Evolutionary conservation across 2,888 invertebrate genomes (phyloP).

Genomic region (Sepioteuthis lessoniana): DNA sequence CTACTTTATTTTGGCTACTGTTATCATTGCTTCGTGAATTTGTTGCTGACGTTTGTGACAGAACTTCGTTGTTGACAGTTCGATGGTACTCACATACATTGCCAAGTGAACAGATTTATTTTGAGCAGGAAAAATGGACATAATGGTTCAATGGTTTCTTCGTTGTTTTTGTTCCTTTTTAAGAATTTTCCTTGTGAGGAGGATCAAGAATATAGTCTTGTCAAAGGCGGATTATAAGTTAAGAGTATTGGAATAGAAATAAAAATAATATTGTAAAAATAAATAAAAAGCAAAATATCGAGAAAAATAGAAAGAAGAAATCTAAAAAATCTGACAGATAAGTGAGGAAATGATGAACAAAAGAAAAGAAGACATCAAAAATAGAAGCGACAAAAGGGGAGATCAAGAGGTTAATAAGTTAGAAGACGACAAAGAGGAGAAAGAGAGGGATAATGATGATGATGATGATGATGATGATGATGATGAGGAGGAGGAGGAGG

Average conservation of each 20-base stretch:
- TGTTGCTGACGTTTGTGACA: neutral
- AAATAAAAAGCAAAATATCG: too few species aligned
- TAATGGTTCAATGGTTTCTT: neutral
- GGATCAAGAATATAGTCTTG: neutral
- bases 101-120: neutral
- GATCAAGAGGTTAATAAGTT: too few species aligned
- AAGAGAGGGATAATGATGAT: too few species aligned
- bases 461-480: too few species aligned
- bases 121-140: neutral
- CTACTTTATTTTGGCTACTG: neutral
- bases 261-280: too few species aligned
- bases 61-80: constrained; percentile 24
- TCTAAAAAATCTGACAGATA: too few species aligned
- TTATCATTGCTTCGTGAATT: neutral
- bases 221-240: neutral
- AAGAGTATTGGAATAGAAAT: constrained; percentile 10
- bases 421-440: too few species aligned
- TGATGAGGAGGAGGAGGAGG: too few species aligned
- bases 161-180: neutral
- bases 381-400: too few species aligned
- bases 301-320: too few species aligned
- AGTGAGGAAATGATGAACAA: too few species aligned
- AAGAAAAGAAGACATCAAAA: too few species aligned
- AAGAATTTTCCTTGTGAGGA: neutral
- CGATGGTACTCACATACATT: neutral